Evolutionary conservation across 2,113 vertebrate genomes (phyloP).

Genomic region (Tachysurus vachellii): DNA sequence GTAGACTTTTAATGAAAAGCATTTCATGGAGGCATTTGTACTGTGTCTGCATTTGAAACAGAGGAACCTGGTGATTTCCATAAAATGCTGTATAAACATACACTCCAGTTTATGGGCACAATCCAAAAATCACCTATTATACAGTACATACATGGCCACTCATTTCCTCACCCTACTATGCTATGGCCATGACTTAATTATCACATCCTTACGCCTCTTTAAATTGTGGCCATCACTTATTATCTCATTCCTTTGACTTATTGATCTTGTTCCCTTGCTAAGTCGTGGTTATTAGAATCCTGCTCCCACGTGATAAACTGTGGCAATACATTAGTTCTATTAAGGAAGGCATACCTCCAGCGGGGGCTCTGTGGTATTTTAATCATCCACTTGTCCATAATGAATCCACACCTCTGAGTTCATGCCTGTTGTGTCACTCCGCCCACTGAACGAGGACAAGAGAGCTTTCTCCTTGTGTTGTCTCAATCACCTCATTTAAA

Average conservation of each 20-base stretch:
- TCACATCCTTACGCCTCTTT: background rate
- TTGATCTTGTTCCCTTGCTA: background rate
- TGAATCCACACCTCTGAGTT: background rate
- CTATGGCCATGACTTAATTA: background rate
- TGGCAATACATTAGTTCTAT: background rate
- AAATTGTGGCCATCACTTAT: background rate
- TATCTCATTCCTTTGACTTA: background rate
- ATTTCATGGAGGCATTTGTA: background rate
- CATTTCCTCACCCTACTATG: background rate
- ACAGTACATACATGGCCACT: background rate
- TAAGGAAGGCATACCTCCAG: background rate
- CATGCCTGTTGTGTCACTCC: background rate
- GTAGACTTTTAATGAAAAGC: constrained; percentile 1
- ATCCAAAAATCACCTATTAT: background rate
- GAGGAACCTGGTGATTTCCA: background rate
- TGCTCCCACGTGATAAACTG: background rate
- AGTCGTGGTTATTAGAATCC: background rate
- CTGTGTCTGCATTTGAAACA: background rate
- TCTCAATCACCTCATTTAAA: background rate
- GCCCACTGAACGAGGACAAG: background rate
- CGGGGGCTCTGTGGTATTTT: background rate
- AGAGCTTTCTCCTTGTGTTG: background rate
- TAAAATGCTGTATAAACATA: background rate
- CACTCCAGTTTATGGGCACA: background rate
- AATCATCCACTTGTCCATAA: background rate